Percentiles rank a stretch among this genome's conserved stretches.
Evolutionary conservation across 2,113 vertebrate genomes (phyloP).

Genomic region (Protobothrops flavoviridis): DNA sequence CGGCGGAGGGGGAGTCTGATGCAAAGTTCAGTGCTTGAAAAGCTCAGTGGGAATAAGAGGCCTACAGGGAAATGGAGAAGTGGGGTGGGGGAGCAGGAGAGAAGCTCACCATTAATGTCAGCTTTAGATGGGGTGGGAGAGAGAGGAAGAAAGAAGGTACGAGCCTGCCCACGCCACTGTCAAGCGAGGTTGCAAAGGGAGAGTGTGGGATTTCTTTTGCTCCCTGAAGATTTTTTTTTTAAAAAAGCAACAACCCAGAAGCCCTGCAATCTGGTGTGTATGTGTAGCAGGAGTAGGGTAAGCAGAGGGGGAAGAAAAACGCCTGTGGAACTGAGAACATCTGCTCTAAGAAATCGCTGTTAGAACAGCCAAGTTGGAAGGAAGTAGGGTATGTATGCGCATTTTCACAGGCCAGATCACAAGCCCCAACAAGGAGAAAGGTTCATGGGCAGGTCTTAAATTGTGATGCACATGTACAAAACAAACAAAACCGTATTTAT

Average conservation of each 20-base stretch:
- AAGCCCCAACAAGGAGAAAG: not conserved
- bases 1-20: slow-evolving; percentile 16
- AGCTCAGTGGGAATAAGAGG: slow-evolving; percentile 1
- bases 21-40: not conserved
- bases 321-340: slow-evolving; percentile 70
- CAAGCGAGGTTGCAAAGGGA: slow-evolving; percentile 53
- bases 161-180: slow-evolving; percentile 40
- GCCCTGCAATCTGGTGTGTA: slow-evolving; percentile 63
- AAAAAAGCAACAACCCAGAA: slow-evolving; percentile 59
- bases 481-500: not conserved
- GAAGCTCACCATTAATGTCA: slow-evolving; percentile 45
- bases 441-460: not conserved
- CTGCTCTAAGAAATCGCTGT: slow-evolving; percentile 52
- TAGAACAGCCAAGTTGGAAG: slow-evolving; percentile 54
- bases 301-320: slow-evolving; percentile 59
- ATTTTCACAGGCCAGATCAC: not conserved
- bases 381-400: not conserved
- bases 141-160: slow-evolving; percentile 15
- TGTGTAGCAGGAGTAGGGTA: slow-evolving; percentile 65
- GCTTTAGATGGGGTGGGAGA: not conserved
- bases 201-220: slow-evolving; percentile 49
- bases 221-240: slow-evolving; percentile 23
- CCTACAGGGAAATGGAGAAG: slow-evolving; percentile 14
- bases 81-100: not conserved
- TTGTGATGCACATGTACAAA: not conserved